These are phyloP conservation scores for Parus major DNA, from an alignment of 2,113 vertebrate genomes.

Conservation along the genomic window DNA sequence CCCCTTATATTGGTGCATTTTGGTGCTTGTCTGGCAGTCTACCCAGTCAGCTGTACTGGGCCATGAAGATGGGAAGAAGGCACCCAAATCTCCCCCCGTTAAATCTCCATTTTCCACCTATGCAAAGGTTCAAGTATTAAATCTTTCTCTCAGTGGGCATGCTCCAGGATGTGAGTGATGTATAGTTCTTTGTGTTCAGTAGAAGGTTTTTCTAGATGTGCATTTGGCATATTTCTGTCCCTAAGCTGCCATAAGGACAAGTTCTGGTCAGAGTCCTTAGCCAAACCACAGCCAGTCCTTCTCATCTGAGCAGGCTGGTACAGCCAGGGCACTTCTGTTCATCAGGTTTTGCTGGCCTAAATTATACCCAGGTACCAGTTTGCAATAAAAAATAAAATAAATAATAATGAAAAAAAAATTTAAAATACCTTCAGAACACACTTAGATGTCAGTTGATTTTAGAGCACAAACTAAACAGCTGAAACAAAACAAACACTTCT, in stretches of 20 bases:
- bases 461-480: neutral
- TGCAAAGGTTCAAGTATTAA: neutral
- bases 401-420: neutral
- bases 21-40: slow-evolving; percentile 10
- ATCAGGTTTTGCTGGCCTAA: neutral
- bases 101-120: neutral
- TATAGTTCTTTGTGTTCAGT: neutral
- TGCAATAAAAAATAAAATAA: neutral
- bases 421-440: neutral
- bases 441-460: neutral
- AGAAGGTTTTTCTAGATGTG: neutral
- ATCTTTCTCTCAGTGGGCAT: neutral
- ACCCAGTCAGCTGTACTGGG: neutral
- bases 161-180: neutral
- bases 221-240: neutral
- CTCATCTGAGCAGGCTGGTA: neutral
- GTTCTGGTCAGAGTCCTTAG: neutral
- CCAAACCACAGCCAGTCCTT: neutral
- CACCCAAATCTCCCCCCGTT: neutral
- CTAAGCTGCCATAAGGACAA: neutral
- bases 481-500: neutral
- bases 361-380: neutral
- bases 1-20: neutral
- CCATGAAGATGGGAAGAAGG: neutral
- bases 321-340: neutral